Evolutionary conservation across 2,113 vertebrate species (phyloP), one percentile per base, ranked within the genome.

Genomic region (Sorex fumeus): DNA sequence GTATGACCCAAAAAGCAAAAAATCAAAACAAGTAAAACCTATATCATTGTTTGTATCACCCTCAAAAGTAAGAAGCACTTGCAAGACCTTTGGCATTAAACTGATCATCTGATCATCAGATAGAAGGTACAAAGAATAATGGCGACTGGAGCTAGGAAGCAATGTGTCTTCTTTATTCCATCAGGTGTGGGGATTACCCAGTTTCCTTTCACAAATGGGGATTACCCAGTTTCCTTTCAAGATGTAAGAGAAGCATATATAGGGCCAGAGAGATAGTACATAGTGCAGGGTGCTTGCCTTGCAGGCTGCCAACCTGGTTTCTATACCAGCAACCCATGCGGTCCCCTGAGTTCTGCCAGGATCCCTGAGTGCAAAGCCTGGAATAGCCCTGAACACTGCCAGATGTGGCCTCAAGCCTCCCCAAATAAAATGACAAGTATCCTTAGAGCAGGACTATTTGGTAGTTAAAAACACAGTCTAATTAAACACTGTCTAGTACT

Each of bases 21-120:
- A n/a, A n/a, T n/a, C n/a, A n/a, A n/a, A n/a, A n/a, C n/a, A n/a
- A 32, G 28, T 74, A 77, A 72, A 84, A 93, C 74, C 15, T 23
- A 34, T 43, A 47, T 4, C 15, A 4, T 47, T 64, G 8, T 15
- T 34, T 27, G 53, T 64, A n/a, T 71, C 16, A 19, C 6, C 0
- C 62, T 79, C n/a, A 71, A 70, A 76, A 90, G 77, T 34, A 28
- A 70, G 11, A 43, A 12, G 40, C 28, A 12, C n/a, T 84, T 10
- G 28, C 3, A 11, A 50, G 34, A 0, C 72, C 81, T 70, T 27
- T 85, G 18, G 50, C 28, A 25, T 34, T 8, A 76, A 18, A 66
- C 1, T 40, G 34, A 32, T 34, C 28, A 50, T 43, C 3, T 7
- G 27, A 50, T 45, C 9, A 16, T 47, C 32, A 30, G 30, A 9